Percentiles rank a stretch among this genome's conserved stretches.
Evolutionary conservation across 2,113 vertebrate genomes (phyloP).

Genomic region (Falco punctatus): DNA sequence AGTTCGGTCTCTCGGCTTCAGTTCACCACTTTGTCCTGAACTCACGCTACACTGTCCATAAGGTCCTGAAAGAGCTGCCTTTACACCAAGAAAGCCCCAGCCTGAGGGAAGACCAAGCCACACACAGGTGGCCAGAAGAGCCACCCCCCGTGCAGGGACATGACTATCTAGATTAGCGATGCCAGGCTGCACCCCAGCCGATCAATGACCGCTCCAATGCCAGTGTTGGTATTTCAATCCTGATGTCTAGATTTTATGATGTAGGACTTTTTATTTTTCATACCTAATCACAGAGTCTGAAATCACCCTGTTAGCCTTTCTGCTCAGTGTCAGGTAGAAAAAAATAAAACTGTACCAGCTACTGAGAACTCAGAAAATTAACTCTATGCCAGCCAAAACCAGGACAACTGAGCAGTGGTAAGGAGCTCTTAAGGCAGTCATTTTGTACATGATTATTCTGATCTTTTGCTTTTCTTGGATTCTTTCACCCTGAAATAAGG

Average conservation of each 20-base stretch:
- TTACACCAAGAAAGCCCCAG: background rate
- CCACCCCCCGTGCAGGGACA: rapidly evolving
- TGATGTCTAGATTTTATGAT: background rate
- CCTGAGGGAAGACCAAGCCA: background rate
- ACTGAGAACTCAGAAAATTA: too few relatives aligned
- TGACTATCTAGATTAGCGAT: background rate
- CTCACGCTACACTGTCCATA: background rate
- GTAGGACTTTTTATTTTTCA: background rate
- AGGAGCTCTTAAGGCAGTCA: background rate
- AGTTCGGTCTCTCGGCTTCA: background rate
- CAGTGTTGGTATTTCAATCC: background rate
- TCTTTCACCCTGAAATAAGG: background rate
- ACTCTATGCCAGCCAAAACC: too few relatives aligned
- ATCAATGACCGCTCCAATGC: background rate
- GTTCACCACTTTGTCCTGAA: background rate
- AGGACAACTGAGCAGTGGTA: background rate
- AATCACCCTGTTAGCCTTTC: background rate
- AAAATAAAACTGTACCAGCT: too few relatives aligned
- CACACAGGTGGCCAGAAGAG: background rate
- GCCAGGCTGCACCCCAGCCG: background rate
- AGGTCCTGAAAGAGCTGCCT: background rate
- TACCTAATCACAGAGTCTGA: background rate
- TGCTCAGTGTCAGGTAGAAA: background rate
- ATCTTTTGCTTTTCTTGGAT: background rate
- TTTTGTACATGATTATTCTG: background rate